Evolutionary conservation across 2,888 invertebrate species (phyloP).

Genomic region (Pandemis cinnamomeana): DNA sequence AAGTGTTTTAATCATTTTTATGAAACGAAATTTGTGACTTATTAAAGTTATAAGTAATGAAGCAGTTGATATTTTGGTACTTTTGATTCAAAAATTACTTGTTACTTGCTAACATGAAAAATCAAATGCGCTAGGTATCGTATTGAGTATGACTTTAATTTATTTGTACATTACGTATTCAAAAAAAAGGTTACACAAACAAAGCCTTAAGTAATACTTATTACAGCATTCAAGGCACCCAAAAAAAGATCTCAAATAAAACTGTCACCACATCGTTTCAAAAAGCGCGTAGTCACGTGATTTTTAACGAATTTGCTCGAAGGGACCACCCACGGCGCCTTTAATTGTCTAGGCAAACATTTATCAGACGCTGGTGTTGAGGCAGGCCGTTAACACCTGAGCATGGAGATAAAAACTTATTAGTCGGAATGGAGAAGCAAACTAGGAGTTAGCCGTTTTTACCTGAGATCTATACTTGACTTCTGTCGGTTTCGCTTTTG

Average conservation of each 20-base stretch:
- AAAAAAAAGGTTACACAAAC: background rate
- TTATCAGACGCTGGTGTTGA: constrained; percentile 63
- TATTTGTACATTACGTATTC: no score
- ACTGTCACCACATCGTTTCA: constrained; percentile 42
- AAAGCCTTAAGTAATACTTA: background rate
- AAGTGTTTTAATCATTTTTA: no score
- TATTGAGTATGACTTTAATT: no score
- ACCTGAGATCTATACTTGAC: background rate
- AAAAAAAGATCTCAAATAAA: constrained; percentile 29
- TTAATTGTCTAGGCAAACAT: constrained; percentile 79
- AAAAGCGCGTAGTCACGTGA: constrained; percentile 65
- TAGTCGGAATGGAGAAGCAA: constrained; percentile 22
- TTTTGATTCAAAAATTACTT: no score
- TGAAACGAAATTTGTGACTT: no score
- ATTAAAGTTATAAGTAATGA: no score
- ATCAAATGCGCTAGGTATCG: no score
- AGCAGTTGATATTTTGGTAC: no score
- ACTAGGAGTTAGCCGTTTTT: background rate
- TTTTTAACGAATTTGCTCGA: constrained; percentile 51
- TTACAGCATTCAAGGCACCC: constrained; percentile 7
- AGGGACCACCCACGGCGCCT: constrained; percentile 74
- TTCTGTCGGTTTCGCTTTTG: background rate
- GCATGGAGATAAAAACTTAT: constrained; percentile 31
- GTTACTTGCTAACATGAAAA: no score
- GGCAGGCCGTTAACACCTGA: constrained; percentile 54